Base-by-base conservation (phyloP, 2,888 invertebrate species). In the Ptilodon capucinus region DNA sequence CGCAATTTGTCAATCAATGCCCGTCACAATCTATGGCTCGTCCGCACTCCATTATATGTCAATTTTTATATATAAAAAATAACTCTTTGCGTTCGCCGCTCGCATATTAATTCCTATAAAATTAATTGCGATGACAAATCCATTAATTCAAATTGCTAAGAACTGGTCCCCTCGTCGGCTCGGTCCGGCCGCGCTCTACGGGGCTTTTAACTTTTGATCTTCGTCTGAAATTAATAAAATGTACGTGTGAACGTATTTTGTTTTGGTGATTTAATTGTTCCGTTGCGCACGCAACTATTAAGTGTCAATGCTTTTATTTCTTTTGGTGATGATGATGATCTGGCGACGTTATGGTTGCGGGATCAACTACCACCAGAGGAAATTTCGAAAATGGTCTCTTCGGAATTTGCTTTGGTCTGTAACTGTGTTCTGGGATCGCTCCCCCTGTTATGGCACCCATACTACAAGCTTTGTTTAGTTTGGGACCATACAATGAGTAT, bases 81-180 rank as follows among this genome's bases (percentile, higher is more conserved):
- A 55, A 75, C 76, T 82, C 86, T 87, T 86, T 86, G 74, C 81
- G 79, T 69, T 81, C 75, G 86, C 88, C 90, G 90, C 86, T 81
- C 83, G 88, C 81, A 79, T 85, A 88, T 88, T 89, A 84, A 88
- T 89, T 88, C 84, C 87, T 83, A 86, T 85, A 84, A 86, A 89
- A 88, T 87, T 89, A 89, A 90, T 91, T 86, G 85, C 88, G 86
- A 87, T 88, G 90, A 89, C 90, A 91, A 90, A 90, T 87, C 84
- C 86, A 88, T 90, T 90, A 86, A 86, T 85, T 84, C 74, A 74
- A 81, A 88, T 86, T 76, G 86, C 81, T 78, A 71, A 73, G 71
- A 79, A 81, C 82, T 74, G 78, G 79, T 81, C 81, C 70, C 64
- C 60, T 74, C 71, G 63, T 69, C 57, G 44, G 62, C 57, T 64